phyloP scores from a whole-genome alignment of 1,140 invertebrate species.

The Planococcus citri region DNA sequence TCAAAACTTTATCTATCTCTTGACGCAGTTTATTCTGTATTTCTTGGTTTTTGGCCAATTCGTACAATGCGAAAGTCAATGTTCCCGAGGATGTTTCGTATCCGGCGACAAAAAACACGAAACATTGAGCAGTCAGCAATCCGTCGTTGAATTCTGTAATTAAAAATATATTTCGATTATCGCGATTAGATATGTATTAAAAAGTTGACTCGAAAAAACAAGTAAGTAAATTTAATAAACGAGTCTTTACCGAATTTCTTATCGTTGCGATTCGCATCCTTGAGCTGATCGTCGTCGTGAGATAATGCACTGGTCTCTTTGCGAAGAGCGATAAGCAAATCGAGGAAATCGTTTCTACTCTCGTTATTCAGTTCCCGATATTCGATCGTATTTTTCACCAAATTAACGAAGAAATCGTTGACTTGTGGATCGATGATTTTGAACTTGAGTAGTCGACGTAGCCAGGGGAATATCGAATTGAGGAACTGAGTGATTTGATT shows the following conservation, averaged over 20 bases:
- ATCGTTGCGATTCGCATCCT: not conserved
- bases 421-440: conserved; percentile 25
- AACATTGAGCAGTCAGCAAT: conserved; percentile 33
- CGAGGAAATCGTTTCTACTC: conserved; percentile 33
- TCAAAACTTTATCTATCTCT: conserved; percentile 38
- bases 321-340: conserved; percentile 33
- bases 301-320: conserved; percentile 27
- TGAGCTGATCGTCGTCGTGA: not conserved
- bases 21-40: conserved; percentile 42
- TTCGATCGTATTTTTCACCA: conserved; percentile 28
- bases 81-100: conserved; percentile 49
- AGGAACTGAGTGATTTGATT: conserved; percentile 16
- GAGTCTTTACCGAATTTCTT: not conserved
- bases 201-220: too few species aligned
- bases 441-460: conserved; percentile 16
- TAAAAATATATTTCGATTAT: conserved; percentile 9
- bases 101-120: conserved; percentile 41
- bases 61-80: conserved; percentile 41
- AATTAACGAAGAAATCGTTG: conserved; percentile 29
- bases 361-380: conserved; percentile 28
- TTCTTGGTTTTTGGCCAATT: conserved; percentile 45
- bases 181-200: too few species aligned
- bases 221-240: too few species aligned
- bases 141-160: conserved; percentile 24
- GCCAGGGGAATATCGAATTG: conserved; percentile 10